Conservation (phyloP, 2,888 invertebrate genomes). For the Metacarcinus magister region DNA sequence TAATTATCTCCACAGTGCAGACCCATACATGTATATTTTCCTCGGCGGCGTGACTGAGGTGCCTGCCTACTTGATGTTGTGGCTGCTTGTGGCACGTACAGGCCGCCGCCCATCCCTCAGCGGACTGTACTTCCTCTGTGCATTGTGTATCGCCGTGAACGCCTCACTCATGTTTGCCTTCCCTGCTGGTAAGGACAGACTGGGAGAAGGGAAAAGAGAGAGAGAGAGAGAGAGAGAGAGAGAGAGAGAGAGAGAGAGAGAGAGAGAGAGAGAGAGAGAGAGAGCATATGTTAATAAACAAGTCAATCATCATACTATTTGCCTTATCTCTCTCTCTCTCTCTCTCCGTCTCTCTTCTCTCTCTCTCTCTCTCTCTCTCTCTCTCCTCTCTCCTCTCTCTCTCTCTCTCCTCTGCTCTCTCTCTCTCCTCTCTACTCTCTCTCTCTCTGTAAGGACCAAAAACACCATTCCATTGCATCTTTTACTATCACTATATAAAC, state of each 20-base stretch:
- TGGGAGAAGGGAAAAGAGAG: not conserved
- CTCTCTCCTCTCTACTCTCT: no score
- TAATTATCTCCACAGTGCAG: not conserved
- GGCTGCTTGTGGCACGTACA: not conserved
- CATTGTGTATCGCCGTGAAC: not conserved
- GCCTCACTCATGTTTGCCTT: not conserved
- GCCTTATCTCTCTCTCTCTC: no score
- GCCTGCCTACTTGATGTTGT: not conserved
- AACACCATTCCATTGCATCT: no score
- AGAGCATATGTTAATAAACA: not conserved
- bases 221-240: not conserved
- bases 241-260: constrained; percentile 26
- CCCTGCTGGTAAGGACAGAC: not conserved
- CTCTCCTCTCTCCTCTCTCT: no score
- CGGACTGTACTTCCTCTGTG: not conserved
- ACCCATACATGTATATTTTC: constrained; percentile 18
- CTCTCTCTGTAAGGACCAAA: no score
- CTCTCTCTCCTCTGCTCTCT: no score
- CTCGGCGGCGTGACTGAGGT: not conserved
- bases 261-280: not conserved
- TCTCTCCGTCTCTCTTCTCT: no score
- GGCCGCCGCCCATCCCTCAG: constrained; percentile 10
- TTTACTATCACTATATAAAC: no score
- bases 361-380: no score
- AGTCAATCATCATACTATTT: no score